Evolutionary conservation across 1,140 invertebrate genomes (phyloP), one percentile per base, ranked within the genome.

Genomic region (Macrocentrus cingulum): DNA sequence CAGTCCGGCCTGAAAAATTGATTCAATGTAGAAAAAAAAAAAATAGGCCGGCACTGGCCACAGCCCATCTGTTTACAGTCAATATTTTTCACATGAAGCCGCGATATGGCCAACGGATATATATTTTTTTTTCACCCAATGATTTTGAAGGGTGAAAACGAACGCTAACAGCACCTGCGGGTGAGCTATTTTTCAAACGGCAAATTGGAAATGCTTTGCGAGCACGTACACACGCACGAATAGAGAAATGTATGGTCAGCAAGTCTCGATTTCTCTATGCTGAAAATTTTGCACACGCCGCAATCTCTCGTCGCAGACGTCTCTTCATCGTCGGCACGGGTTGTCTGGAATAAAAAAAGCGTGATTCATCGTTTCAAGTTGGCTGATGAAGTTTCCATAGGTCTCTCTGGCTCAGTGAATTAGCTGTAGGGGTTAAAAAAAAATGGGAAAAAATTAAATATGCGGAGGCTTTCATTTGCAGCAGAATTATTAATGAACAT

Each of bases 261-360:
- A 68, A 62, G 4, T 69, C 63, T 49, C 55, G 66, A 67, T 70
- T 66, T 62, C 62, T 48, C 57, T 58, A 65, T 63, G 65, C 61
- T 62, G 32, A 66, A 67, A 68, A 68, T 68, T 70, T 60, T 66
- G 68, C 68, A 64, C 57, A 68, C 68, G 66, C 44, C 63, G 66
- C 65, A 67, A 60, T 70, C 15, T 46, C 20, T 66, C 18, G 22
- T 19, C 23, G 18, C 16, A 4, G 25, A 29, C 25, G 25, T 37
- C 11, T 11, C 23, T 32, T 37, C 18, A 41, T 37, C 23, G 11
- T 44, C 56, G 41, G 46, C 20, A 50, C 55, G 50, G 49, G 54
- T 41, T 20, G 37, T 55, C 36, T 15, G 39, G 50, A 68, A 69
- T 20, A 51, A 65, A 70, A 68, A 56, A 68, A 57, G 61, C 51